A percentile compares a stretch with the other conserved stretches of the same genome.
Evolutionary conservation across 2,888 invertebrate species (phyloP).

Genomic region (Camponotus fellah): DNA sequence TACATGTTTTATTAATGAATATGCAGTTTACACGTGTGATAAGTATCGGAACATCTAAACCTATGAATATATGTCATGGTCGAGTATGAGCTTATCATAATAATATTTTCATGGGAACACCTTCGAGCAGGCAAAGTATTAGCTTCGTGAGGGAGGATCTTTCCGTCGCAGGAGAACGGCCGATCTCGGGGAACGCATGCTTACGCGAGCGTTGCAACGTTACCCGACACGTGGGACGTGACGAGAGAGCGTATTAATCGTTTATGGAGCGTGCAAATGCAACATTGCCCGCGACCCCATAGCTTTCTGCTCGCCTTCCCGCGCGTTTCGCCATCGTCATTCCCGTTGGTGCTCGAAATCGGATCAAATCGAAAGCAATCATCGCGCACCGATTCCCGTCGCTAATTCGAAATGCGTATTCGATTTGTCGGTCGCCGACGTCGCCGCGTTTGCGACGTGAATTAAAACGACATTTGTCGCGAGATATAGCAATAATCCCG

Average conservation of each 20-base stretch:
- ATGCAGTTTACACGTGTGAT: conserved; percentile 2
- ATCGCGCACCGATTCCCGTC: conserved; percentile 19
- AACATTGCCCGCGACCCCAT: conserved; percentile 37
- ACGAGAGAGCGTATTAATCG: conserved; percentile 76
- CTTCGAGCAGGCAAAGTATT: neutral
- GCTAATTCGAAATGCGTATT: conserved; percentile 34
- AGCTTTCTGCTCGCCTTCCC: conserved; percentile 8
- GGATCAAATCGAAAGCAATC: conserved; percentile 57
- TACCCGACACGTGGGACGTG: conserved; percentile 69
- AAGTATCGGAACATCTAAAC: neutral
- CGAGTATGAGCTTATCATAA: conserved; percentile 13
- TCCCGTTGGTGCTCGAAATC: conserved; percentile 37
- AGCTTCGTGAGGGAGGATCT: conserved; percentile 28
- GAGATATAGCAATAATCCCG: neutral
- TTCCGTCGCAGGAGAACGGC: conserved; percentile 27
- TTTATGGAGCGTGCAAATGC: conserved; percentile 72
- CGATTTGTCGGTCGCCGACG: conserved; percentile 14
- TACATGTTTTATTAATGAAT: neutral
- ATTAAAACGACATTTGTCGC: conserved; percentile 10
- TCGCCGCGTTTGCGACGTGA: neutral
- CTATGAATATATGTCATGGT: conserved; percentile 10
- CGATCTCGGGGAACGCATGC: conserved; percentile 42
- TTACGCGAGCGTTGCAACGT: conserved; percentile 28
- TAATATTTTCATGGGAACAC: conserved; percentile 19
- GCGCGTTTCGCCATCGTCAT: neutral